Conservation (phyloP, 2,888 invertebrate genomes). For the Tetheella fluctuosa region DNA sequence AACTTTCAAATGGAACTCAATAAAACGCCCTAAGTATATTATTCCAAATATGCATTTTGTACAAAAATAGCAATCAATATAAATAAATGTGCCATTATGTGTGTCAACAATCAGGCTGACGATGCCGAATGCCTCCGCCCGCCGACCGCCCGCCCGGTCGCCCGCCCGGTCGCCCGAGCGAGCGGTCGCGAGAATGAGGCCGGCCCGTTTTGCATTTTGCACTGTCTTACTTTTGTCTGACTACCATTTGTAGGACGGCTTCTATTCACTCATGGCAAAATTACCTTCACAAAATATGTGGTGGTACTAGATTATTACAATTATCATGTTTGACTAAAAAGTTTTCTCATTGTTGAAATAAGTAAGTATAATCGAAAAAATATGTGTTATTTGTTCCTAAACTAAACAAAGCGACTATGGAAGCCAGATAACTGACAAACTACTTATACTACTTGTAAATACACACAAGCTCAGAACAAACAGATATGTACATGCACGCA, state of each 20-base stretch:
- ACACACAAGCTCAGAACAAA: too few species aligned
- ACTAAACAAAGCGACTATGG: too few species aligned
- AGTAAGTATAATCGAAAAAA: too few species aligned
- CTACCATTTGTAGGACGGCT: conserved; percentile 32
- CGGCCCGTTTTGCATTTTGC: conserved; percentile 52
- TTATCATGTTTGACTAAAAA: not conserved
- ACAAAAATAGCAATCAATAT: conserved; percentile 26
- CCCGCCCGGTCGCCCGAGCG: conserved; percentile 14
- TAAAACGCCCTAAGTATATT: conserved; percentile 16
- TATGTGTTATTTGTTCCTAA: too few species aligned
- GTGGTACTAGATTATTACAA: not conserved
- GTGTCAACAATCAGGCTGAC: conserved; percentile 42
- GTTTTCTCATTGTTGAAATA: not conserved
- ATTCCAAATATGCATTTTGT: conserved; percentile 13
- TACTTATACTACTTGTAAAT: too few species aligned
- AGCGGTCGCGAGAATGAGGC: conserved; percentile 44
- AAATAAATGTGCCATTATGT: conserved; percentile 37
- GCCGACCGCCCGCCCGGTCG: conserved; percentile 13
- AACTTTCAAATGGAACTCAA: conserved; percentile 26
- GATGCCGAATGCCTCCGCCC: not conserved
- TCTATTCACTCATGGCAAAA: not conserved
- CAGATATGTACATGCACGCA: too few species aligned
- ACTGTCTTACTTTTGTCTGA: conserved; percentile 43
- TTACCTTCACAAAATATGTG: not conserved
- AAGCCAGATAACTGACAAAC: too few species aligned